phyloP scores from a whole-genome alignment of 2,888 invertebrate genomes.

The Drosophila lutescens region DNA sequence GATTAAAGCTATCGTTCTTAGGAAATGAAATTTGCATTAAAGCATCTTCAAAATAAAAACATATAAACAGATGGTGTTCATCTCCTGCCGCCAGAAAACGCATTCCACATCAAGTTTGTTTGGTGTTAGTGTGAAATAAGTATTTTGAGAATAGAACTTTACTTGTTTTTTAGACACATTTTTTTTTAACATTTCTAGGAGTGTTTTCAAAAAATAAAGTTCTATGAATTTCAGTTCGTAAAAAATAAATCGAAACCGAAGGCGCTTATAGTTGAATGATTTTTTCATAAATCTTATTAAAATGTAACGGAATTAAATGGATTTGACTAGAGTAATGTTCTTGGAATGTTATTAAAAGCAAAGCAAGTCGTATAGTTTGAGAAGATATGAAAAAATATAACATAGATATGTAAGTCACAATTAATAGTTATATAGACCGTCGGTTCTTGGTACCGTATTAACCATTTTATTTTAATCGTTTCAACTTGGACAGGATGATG shows the following conservation, averaged over 20 bases:
- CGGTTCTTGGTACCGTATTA: neutral
- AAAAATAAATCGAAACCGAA: neutral
- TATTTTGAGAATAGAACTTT: no score
- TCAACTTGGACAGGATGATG: constrained; percentile 83
- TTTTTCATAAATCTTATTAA: neutral
- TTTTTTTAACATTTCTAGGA: no score
- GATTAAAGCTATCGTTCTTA: no score
- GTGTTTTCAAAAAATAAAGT: neutral
- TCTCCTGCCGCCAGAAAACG: no score
- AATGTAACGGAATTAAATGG: neutral
- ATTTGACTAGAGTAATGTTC: neutral
- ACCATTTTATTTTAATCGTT: neutral
- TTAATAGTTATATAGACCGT: neutral
- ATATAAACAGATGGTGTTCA: no score
- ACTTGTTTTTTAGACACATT: no score
- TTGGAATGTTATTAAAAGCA: neutral
- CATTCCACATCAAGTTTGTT: neutral
- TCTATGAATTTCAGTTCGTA: neutral
- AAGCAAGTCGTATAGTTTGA: neutral
- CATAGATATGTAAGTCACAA: neutral
- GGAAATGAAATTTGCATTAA: no score
- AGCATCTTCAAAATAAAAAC: no score
- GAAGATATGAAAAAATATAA: neutral
- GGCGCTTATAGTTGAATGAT: neutral
- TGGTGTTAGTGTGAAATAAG: no score